Conservation (phyloP, 2,797 vertebrate genomes). For the Squalus acanthias region DNA sequence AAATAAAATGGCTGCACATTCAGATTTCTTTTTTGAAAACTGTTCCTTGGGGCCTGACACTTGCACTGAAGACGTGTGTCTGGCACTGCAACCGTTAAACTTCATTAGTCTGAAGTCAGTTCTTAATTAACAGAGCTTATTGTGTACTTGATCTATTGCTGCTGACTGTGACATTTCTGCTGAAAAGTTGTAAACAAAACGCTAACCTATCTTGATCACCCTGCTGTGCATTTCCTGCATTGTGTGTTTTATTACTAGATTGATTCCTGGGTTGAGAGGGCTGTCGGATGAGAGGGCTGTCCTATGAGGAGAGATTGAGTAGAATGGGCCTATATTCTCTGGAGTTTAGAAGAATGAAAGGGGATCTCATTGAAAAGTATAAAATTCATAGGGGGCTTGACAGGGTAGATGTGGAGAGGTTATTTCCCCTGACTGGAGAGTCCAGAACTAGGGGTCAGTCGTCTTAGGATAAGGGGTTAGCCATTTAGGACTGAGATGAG, state of each 20-base stretch:
- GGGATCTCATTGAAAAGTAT: too few relatives aligned
- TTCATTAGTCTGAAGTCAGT: background rate
- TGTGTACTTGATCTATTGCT: background rate
- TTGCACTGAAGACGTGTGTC: too few relatives aligned
- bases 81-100: background rate
- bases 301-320: too few relatives aligned
- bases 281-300: too few relatives aligned
- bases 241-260: background rate
- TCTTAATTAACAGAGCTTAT: background rate
- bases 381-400: too few relatives aligned
- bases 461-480: too few relatives aligned
- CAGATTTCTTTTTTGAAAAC: background rate
- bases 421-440: too few relatives aligned
- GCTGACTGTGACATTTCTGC: background rate
- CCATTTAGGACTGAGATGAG: too few relatives aligned
- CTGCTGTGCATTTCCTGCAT: background rate
- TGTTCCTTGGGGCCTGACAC: background rate
- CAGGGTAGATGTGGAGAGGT: too few relatives aligned
- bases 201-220: background rate
- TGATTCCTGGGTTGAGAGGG: background rate
- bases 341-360: too few relatives aligned
- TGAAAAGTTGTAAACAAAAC: background rate
- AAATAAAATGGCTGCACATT: background rate
- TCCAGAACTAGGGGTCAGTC: too few relatives aligned
- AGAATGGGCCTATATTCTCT: too few relatives aligned